phyloP scores from a whole-genome alignment of 2,113 vertebrate species.

The Hiodon alosoides region DNA sequence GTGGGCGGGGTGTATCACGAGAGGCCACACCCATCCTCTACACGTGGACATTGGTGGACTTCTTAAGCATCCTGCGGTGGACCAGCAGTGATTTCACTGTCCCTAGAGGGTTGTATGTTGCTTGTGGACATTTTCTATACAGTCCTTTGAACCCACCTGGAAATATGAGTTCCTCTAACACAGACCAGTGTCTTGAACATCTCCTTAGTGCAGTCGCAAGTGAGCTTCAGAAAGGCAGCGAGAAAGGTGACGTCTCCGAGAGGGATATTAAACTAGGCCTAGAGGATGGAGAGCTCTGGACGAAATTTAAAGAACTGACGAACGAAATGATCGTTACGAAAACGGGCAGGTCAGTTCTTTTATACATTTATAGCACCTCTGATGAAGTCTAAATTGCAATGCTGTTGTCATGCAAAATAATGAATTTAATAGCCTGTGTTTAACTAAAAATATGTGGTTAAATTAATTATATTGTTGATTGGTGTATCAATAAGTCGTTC shows the following conservation, averaged over 20 bases:
- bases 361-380: not conserved
- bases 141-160: slow-evolving; percentile 20
- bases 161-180: slow-evolving; percentile 60
- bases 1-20: slow-evolving; percentile 24
- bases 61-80: slow-evolving; percentile 51
- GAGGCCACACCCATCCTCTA: slow-evolving; percentile 45
- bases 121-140: not conserved
- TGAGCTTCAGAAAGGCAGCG: slow-evolving; percentile 69
- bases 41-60: slow-evolving; percentile 51
- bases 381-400: not conserved
- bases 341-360: slow-evolving; percentile 59
- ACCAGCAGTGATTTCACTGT: slow-evolving; percentile 19
- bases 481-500: too few species aligned
- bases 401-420: too few species aligned
- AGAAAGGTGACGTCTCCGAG: slow-evolving; percentile 68
- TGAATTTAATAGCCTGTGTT: too few species aligned
- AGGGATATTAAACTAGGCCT: slow-evolving; percentile 68
- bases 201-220: slow-evolving; percentile 71
- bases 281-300: slow-evolving; percentile 68
- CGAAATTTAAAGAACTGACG: slow-evolving; percentile 70
- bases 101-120: slow-evolving; percentile 19
- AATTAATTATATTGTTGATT: too few species aligned
- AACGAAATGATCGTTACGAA: slow-evolving; percentile 78
- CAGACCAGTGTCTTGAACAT: slow-evolving; percentile 68
- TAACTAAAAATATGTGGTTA: too few species aligned